Conservation (phyloP, 2,888 invertebrate species). For the Onchidella celtica region DNA sequence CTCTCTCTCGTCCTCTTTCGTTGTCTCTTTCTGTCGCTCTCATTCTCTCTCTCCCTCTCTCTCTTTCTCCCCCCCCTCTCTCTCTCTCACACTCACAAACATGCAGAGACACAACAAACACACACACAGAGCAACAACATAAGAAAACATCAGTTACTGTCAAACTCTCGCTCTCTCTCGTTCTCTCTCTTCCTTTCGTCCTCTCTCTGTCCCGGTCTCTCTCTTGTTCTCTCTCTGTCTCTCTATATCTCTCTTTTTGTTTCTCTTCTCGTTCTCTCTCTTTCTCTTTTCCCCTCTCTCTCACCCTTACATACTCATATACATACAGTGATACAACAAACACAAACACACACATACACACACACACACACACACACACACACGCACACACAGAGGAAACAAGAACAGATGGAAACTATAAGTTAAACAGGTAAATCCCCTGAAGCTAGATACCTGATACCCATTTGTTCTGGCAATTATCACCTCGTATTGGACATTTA, state of each 20-base stretch:
- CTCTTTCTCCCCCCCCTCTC: neutral
- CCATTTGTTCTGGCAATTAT: too few relatives aligned
- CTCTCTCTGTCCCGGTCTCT: slow-evolving; percentile 18
- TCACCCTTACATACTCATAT: neutral
- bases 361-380: neutral
- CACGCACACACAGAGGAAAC: neutral
- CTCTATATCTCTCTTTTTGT: neutral
- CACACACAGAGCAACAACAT: too few relatives aligned
- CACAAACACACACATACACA: neutral
- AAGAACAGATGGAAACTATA: too few relatives aligned
- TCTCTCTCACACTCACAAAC: too few relatives aligned
- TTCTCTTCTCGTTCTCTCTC: slow-evolving; percentile 3
- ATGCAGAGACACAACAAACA: too few relatives aligned
- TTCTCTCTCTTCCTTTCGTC: slow-evolving; percentile 7
- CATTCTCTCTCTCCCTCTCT: slow-evolving; percentile 18
- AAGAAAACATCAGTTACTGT: too few relatives aligned
- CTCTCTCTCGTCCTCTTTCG: slow-evolving; percentile 36
- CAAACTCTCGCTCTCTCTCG: neutral
- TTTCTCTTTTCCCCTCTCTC: neutral
- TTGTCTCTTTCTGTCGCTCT: slow-evolving; percentile 29
- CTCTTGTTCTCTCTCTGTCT: slow-evolving; percentile 26
- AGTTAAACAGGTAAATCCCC: too few relatives aligned
- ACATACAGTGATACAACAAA: neutral
- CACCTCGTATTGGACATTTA: too few relatives aligned
- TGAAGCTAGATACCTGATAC: too few relatives aligned